Evolutionary conservation across 2,888 invertebrate genomes (phyloP).

Genomic region (Rambutsinella grinnellia): DNA sequence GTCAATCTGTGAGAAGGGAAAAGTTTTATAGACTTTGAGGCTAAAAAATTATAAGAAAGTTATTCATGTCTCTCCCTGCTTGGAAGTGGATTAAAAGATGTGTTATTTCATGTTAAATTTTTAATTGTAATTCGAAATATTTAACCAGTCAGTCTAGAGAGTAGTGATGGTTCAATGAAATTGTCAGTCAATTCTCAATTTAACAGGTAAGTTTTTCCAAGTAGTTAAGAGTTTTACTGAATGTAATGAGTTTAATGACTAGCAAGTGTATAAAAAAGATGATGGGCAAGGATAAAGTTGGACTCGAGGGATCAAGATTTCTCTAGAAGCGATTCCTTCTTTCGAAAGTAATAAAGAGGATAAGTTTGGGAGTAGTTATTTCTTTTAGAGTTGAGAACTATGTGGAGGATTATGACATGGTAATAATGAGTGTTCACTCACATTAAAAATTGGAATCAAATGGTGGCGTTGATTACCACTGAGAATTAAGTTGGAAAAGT

Average conservation of each 20-base stretch:
- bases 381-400: background rate
- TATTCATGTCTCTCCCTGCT: no score
- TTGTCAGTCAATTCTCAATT: background rate
- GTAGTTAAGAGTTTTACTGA: background rate
- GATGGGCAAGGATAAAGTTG: conserved; percentile 39
- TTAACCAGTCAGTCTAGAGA: no score
- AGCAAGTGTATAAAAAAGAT: background rate
- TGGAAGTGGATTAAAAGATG: no score
- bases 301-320: conserved; percentile 55
- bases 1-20: no score
- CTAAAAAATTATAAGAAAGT: no score
- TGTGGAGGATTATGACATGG: background rate
- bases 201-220: background rate
- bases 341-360: conserved; percentile 63
- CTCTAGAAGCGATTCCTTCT: conserved; percentile 44
- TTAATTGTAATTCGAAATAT: no score
- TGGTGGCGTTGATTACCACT: no score
- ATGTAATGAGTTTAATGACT: background rate
- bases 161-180: no score
- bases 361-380: conserved; percentile 60
- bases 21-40: no score
- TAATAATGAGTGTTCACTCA: background rate
- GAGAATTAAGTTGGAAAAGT: no score
- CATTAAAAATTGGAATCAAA: background rate
- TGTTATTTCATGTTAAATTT: no score